Percentiles rank a stretch among this genome's conserved stretches.
phyloP scores from a whole-genome alignment of 1,140 invertebrate genomes.

The Araneus ventricosus region DNA sequence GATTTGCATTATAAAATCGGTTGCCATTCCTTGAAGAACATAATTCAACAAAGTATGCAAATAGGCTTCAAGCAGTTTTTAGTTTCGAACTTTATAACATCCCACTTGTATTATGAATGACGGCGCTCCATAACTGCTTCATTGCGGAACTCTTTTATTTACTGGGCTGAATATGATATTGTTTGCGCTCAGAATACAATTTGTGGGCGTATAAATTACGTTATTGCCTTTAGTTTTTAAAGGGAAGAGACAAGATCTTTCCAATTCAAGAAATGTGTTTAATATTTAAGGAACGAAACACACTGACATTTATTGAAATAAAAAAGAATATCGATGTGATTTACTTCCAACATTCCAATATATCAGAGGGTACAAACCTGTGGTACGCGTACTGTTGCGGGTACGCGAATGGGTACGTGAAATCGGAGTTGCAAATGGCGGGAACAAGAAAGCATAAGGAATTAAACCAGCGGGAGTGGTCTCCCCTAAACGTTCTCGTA shows the following conservation, averaged over 20 bases:
- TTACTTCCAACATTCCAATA: too few species aligned
- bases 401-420: too few species aligned
- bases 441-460: too few species aligned
- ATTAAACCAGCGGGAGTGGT: too few species aligned
- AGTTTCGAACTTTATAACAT: conserved; percentile 5
- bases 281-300: too few species aligned
- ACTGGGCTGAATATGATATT: neutral
- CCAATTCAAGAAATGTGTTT: too few species aligned
- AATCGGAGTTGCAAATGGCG: too few species aligned
- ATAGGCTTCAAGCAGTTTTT: neutral
- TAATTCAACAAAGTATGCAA: conserved; percentile 12
- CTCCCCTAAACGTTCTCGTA: too few species aligned
- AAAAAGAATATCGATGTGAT: too few species aligned
- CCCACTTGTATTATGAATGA: neutral
- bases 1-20: conserved; percentile 8
- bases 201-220: neutral
- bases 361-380: too few species aligned
- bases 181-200: neutral
- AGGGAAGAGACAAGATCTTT: neutral
- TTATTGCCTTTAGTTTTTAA: neutral
- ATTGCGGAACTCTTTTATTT: neutral
- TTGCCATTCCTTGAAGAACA: neutral
- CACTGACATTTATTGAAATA: too few species aligned
- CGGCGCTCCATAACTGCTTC: neutral
- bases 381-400: too few species aligned